A percentile compares a stretch with the other conserved stretches of the same genome.
Evolutionary conservation across 2,113 vertebrate species (phyloP).

Genomic region (Rhinoderma darwinii): DNA sequence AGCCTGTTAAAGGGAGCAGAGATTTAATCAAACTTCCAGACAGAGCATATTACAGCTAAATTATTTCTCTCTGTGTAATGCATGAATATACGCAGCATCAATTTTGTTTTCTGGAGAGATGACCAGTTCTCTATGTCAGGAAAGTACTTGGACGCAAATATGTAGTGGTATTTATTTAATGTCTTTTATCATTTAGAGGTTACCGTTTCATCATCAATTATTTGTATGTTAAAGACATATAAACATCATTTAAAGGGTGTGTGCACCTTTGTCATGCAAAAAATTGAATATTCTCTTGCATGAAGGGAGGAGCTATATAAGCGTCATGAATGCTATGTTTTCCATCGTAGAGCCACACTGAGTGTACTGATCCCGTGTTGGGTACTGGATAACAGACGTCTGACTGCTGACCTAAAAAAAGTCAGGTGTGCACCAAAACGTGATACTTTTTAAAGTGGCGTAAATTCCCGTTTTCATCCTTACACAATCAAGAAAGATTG

Average conservation of each 20-base stretch:
- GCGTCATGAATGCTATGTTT: no score
- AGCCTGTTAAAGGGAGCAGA: slow-evolving; percentile 28
- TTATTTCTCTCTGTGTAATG: slow-evolving; percentile 27
- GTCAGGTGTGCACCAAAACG: no score
- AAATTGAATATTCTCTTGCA: no score
- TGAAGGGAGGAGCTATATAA: no score
- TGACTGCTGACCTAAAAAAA: no score
- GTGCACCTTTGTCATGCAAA: no score
- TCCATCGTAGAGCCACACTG: no score
- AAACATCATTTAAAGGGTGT: not conserved
- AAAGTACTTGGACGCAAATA: not conserved
- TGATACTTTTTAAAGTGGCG: no score
- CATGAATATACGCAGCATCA: slow-evolving; percentile 26
- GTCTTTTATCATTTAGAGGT: not conserved
- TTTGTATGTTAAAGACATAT: not conserved
- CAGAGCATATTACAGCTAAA: slow-evolving; percentile 39
- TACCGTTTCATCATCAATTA: not conserved
- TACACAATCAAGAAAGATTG: no score
- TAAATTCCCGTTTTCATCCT: no score
- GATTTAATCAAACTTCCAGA: slow-evolving; percentile 50
- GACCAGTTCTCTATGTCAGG: not conserved
- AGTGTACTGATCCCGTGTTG: no score
- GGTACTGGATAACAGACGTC: no score
- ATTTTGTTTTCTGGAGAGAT: slow-evolving; percentile 14
- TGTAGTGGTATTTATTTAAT: not conserved